Conservation (phyloP, 1,140 invertebrate genomes). For the Eciton burchellii region DNA sequence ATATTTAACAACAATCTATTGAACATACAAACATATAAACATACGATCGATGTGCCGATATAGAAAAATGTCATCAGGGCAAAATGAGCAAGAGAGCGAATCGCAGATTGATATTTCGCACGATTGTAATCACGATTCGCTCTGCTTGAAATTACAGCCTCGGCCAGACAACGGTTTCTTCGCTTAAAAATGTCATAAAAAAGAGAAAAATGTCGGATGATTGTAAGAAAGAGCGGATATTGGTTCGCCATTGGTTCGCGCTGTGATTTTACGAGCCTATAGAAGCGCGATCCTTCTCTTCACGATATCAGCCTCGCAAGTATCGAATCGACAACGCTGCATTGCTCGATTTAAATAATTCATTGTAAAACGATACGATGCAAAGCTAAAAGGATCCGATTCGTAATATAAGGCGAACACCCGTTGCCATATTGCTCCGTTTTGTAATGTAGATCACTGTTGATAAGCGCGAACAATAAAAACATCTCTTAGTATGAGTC, state of each 20-base stretch:
- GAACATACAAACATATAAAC: not conserved
- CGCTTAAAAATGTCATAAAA: conserved; percentile 12
- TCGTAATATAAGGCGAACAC: no score
- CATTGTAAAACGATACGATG: not conserved
- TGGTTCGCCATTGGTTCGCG: not conserved
- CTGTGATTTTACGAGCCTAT: conserved; percentile 16
- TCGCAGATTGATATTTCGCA: conserved; percentile 32
- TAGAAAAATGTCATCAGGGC: not conserved
- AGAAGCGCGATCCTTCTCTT: not conserved
- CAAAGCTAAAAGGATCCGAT: no score
- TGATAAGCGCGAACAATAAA: conserved; percentile 29
- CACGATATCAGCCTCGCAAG: not conserved
- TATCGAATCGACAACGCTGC: not conserved
- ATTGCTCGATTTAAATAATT: not conserved
- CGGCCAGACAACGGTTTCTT: conserved; percentile 16
- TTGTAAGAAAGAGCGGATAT: conserved; percentile 19
- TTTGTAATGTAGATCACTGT: not conserved
- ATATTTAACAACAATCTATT: not conserved
- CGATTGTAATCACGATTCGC: not conserved
- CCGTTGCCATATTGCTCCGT: no score
- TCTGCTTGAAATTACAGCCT: conserved; percentile 40
- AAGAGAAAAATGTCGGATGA: not conserved
- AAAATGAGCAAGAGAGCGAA: conserved; percentile 17
- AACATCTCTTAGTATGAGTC: conserved; percentile 21
- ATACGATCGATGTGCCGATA: not conserved